A percentile compares a stretch with the other conserved stretches of the same genome.
Evolutionary conservation across 2,113 vertebrate genomes (phyloP).

Genomic region (Thomomys bottae): DNA sequence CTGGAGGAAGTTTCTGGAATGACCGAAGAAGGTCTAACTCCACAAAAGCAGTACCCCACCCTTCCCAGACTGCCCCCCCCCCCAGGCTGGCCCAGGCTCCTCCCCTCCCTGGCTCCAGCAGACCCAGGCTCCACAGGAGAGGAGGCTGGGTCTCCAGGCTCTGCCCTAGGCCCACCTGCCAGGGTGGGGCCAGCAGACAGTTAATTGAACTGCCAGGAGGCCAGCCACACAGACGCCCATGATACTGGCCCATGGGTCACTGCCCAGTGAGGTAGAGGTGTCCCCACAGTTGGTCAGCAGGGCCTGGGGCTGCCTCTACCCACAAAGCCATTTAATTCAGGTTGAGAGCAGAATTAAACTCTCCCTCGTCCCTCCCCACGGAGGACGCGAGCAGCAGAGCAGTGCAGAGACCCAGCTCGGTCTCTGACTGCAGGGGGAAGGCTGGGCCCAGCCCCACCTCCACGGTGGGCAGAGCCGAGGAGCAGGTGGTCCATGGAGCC

Average conservation of each 20-base stretch:
- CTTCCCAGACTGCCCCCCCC: no score
- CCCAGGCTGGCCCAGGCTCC: no score
- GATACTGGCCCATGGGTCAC: neutral
- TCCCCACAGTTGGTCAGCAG: fast-evolving
- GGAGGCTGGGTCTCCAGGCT: no score
- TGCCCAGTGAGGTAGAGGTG: neutral
- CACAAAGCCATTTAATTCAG: neutral
- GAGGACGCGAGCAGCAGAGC: no score
- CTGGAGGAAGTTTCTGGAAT: neutral
- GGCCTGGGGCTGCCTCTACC: fast-evolving
- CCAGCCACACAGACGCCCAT: neutral
- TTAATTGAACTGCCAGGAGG: neutral
- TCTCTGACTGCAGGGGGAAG: fast-evolving
- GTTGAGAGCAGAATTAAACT: neutral
- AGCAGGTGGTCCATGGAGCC: neutral
- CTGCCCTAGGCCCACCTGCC: no score
- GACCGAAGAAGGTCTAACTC: fast-evolving
- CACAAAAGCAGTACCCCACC: neutral
- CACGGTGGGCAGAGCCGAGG: neutral
- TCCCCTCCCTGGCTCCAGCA: no score
- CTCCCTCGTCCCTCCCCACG: no score
- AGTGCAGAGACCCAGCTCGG: no score
- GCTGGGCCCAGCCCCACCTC: neutral
- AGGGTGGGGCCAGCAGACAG: neutral
- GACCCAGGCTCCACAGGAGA: fast-evolving